Evolutionary conservation across 2,888 invertebrate species (phyloP).

Genomic region (Perdita meconis): DNA sequence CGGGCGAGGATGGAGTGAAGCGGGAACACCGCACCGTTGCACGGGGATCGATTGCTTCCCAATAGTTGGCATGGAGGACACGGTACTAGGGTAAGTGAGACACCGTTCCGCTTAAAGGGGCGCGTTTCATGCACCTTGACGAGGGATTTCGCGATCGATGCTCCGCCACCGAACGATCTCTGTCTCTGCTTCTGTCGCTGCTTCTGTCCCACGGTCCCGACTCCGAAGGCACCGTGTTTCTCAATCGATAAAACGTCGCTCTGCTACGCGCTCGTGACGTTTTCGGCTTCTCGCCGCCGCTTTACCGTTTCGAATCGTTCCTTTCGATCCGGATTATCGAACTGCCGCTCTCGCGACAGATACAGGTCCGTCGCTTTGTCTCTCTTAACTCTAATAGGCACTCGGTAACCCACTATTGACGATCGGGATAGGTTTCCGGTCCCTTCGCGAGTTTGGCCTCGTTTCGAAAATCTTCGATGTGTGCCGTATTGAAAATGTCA

Average conservation of each 20-base stretch:
- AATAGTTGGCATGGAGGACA: conserved; percentile 71
- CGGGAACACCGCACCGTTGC: conserved; percentile 45
- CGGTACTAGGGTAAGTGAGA: conserved; percentile 67
- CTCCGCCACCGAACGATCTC: conserved; percentile 8
- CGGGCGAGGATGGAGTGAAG: conserved; percentile 43
- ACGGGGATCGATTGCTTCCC: conserved; percentile 67
- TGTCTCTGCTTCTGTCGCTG: not conserved
- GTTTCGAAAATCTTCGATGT: no score
- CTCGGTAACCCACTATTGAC: no score
- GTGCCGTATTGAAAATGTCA: no score
- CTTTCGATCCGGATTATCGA: conserved; percentile 1
- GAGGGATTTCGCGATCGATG: conserved; percentile 39
- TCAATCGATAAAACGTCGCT: conserved; percentile 20
- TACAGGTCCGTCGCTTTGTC: no score
- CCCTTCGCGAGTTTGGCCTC: no score
- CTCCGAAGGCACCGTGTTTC: not conserved
- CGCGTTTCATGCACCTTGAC: conserved; percentile 8
- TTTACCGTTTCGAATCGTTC: not conserved
- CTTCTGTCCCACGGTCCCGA: no score
- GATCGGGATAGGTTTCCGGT: no score
- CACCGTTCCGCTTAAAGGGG: conserved; percentile 25
- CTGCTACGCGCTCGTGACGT: no score
- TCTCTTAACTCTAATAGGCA: no score
- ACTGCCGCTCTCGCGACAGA: no score
- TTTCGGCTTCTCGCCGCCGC: not conserved